A percentile compares a stretch with the other conserved stretches of the same genome.
These are phyloP conservation scores for Lochmaea capreae DNA, from an alignment of 2,888 invertebrate genomes.

Conservation along the genomic window DNA sequence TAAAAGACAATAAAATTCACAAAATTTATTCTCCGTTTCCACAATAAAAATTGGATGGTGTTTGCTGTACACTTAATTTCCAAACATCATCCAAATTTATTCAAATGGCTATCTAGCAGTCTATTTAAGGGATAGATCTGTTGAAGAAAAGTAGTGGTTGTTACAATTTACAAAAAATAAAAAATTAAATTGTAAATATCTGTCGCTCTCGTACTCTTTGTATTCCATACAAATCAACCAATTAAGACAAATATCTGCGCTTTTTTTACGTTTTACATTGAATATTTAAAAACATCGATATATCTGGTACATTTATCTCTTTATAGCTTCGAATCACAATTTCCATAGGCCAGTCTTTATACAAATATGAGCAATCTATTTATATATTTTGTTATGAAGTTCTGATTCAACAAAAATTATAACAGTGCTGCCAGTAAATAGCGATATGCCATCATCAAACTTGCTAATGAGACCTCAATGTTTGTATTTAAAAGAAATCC, in stretches of 20 bases:
- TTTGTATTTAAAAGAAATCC: no score
- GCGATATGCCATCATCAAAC: no score
- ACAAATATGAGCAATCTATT: not conserved
- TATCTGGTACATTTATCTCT: conserved; percentile 25
- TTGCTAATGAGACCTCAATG: no score
- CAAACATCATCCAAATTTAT: not conserved
- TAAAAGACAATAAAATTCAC: no score
- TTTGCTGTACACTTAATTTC: not conserved
- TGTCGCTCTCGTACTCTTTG: conserved; percentile 29
- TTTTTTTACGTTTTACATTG: conserved; percentile 26
- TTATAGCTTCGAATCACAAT: conserved; percentile 37
- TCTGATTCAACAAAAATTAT: no score
- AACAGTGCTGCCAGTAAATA: no score
- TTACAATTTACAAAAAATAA: conserved; percentile 15
- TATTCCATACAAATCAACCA: conserved; percentile 26
- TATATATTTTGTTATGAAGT: not conserved
- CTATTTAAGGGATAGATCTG: not conserved
- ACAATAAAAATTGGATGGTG: no score
- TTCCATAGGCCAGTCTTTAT: conserved; percentile 16
- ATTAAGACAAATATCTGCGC: conserved; percentile 15
- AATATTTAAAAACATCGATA: conserved; percentile 31
- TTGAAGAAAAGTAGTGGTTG: not conserved
- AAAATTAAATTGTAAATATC: conserved; percentile 40
- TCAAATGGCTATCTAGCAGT: not conserved
- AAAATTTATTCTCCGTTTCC: no score